These are phyloP conservation scores for Beroe ovata DNA, from an alignment of 37 sponge, comb jelly and placozoan genomes.

Conservation along the genomic window DNA sequence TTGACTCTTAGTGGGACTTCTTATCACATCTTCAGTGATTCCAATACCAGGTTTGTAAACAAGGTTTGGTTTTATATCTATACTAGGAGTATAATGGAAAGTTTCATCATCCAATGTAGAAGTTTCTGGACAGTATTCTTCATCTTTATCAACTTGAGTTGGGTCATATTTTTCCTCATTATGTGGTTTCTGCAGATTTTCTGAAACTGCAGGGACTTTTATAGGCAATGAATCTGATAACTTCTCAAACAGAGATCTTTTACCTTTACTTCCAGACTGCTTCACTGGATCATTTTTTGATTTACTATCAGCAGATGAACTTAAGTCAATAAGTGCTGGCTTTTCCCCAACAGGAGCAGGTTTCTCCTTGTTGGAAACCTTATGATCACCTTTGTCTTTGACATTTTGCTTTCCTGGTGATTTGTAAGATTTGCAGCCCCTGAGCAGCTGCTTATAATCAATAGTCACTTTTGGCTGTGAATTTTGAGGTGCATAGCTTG, in stretches of 20 bases:
- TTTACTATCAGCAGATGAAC: background rate
- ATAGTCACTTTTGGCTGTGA: conserved; percentile 58
- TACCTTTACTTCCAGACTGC: background rate
- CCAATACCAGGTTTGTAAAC: conserved; percentile 54
- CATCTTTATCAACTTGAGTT: background rate
- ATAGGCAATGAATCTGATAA: background rate
- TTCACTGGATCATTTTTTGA: background rate
- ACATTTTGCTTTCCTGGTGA: conserved; percentile 7
- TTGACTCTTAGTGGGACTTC: background rate
- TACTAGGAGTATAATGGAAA: background rate
- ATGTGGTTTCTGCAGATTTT: background rate
- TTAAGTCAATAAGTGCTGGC: background rate
- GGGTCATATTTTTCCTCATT: background rate
- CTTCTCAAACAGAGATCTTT: conserved; percentile 23
- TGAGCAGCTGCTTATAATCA: conserved; percentile 49
- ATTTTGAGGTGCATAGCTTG: conserved; percentile 62
- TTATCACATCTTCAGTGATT: background rate
- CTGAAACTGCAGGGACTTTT: background rate
- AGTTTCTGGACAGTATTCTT: background rate
- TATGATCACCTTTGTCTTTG: background rate
- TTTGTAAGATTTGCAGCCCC: conserved; percentile 24
- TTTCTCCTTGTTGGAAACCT: background rate
- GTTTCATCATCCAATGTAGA: background rate
- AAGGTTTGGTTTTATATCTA: background rate
- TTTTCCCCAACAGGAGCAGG: background rate